These are phyloP conservation scores for Glomeris maerens DNA, from an alignment of 1,140 invertebrate species.

Conservation along the genomic window DNA sequence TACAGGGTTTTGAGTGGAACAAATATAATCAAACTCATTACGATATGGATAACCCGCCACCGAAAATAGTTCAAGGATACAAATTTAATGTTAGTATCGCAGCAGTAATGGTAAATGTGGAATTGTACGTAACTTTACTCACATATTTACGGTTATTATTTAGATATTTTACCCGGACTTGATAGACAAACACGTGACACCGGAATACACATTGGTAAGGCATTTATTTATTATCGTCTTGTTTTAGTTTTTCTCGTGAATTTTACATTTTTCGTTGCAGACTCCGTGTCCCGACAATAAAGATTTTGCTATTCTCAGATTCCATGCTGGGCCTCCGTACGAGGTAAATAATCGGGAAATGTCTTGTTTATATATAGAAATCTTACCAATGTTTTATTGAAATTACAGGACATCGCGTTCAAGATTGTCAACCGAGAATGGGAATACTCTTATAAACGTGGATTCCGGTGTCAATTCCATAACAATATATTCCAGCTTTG, in stretches of 20 bases:
- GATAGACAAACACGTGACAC: constrained; percentile 86
- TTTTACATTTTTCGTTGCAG: constrained; percentile 36
- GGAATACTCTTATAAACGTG: constrained; percentile 97
- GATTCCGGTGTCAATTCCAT: constrained; percentile 96
- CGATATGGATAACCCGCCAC: constrained; percentile 99
- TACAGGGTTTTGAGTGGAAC: constrained; percentile 93
- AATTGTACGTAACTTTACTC: no score
- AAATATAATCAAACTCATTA: constrained; percentile 99
- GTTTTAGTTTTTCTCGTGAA: constrained; percentile 6
- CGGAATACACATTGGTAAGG: constrained; percentile 75
- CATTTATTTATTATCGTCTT: constrained; percentile 4
- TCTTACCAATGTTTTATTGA: constrained; percentile 6
- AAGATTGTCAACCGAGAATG: constrained; percentile 98
- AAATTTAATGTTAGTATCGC: constrained; percentile 85
- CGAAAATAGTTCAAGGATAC: constrained; percentile 99
- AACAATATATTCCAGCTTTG: constrained; percentile 99
- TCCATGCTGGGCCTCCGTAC: constrained; percentile 94
- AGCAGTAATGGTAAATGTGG: no score
- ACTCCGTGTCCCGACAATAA: constrained; percentile 79
- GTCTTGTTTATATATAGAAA: neutral
- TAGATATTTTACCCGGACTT: constrained; percentile 97
- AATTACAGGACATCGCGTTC: constrained; percentile 87
- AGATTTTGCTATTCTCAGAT: constrained; percentile 89
- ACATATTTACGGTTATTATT: constrained; percentile 81
- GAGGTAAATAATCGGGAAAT: constrained; percentile 40